Evolutionary conservation across 2,888 invertebrate species (phyloP).

Genomic region (Chorisops tibialis): DNA sequence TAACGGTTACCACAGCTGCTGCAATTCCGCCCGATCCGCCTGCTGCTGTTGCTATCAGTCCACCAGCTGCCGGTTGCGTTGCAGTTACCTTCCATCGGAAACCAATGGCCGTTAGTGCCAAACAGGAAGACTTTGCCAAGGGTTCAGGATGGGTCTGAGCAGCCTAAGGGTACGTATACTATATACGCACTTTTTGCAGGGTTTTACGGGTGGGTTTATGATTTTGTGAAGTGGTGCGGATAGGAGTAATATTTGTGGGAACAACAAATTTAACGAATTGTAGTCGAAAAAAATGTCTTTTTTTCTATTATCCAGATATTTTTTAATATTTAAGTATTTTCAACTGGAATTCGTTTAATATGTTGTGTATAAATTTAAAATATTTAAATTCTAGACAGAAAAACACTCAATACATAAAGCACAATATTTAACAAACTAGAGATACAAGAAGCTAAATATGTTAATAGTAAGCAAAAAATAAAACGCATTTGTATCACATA

Average conservation of each 20-base stretch:
- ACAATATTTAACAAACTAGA: too few species aligned
- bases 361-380: background rate
- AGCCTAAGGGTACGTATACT: slow-evolving; percentile 36
- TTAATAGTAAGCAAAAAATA: too few species aligned
- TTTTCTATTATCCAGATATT: background rate
- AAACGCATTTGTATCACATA: too few species aligned
- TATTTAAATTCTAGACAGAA: too few species aligned
- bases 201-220: slow-evolving; percentile 8
- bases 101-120: slow-evolving; percentile 37
- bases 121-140: slow-evolving; percentile 36
- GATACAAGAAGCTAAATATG: too few species aligned
- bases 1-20: slow-evolving; percentile 68
- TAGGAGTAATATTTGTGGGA: background rate
- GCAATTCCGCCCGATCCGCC: slow-evolving; percentile 71
- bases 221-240: background rate
- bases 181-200: slow-evolving; percentile 35
- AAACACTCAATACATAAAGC: too few species aligned
- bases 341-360: background rate
- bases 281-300: background rate
- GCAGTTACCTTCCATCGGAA: slow-evolving; percentile 37
- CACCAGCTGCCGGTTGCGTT: slow-evolving; percentile 34
- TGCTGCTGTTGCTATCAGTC: slow-evolving; percentile 55
- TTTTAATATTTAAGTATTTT: background rate
- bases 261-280: background rate
- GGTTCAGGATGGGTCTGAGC: slow-evolving; percentile 37